Base-by-base conservation (phyloP, 2,888 invertebrate genomes). In the Dasysyrphus tricinctus region DNA sequence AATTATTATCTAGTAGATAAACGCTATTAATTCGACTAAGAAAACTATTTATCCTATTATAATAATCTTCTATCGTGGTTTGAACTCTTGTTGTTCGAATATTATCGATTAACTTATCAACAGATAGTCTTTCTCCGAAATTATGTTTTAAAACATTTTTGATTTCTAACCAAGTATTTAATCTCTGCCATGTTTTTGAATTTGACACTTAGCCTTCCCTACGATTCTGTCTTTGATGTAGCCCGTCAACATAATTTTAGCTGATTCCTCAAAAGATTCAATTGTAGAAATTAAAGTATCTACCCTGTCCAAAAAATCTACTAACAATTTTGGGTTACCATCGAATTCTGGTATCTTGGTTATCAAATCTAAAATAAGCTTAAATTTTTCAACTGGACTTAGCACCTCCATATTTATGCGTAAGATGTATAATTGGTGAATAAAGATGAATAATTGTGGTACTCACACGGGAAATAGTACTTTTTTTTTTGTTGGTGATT, bases 61-160 rank as follows among this genome's bases (percentile, higher is more conserved):
- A 79, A 49, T 65, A 84, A 39, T 76, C 59, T 70, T 76, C 75
- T 5, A 79, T 57, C 4, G 16, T 47, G 7, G 16, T 47, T 47
- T 47, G 47, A 4, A 47, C 47, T 47, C 47, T 8, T 16, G 24
- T 32, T 16, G 29, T 57, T 34, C 67, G 56, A 29, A 77, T 42
- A 34, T 61, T 73, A 67, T 77, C 67, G n/a, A 77, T 57, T 75
- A 42, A 5, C 14, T 42, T 42, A 42, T 42, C 42, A n/a, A 42
- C 42, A 42, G 42, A 42, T 24, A 24, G 3, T 42, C 42, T 42
- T 42, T 75, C 75, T 16, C 70, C 70, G 37, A 76, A 70, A 77
- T 67, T 67, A 42, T 42, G n/a, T 57, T 61, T 72, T 72, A 65
- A 51, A n/a, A 82, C 24, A 19, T 47, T 14, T 49, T 42, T 72